Evolutionary conservation across 1,140 invertebrate species (phyloP), one percentile per base, ranked within the genome.

Genomic region (Conus betulinus): DNA sequence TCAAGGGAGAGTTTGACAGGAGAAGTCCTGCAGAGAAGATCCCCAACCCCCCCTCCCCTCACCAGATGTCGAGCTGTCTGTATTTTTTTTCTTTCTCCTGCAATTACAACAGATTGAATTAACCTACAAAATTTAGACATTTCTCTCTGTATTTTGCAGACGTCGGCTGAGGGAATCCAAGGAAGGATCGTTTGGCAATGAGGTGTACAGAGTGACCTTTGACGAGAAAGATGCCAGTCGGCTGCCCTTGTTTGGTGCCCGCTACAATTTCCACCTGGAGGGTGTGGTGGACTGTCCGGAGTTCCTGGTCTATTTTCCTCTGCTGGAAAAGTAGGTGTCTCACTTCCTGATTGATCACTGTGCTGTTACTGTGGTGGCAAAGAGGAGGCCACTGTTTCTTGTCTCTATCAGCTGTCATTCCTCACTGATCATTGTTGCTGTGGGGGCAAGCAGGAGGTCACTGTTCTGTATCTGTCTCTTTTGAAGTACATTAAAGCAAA

Each of bases 271-370:
- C 95, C 97, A 98, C 93, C 95, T 99, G 84, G 98, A 99, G 94
- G 98, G 98, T 76, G 98, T 99, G 23, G 99, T 99, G 0, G 97
- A 99, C 95, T 99, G 99, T 96, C 99, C 99, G 52, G 99, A 99
- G 95, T 99, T 99, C 96, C 96, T 99, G 55, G 98, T 99, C 23
- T 97, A 99, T 95, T 98, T 99, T 95, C 97, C 98, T 52, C 96
- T 97, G 8, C 96, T 99, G 87, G 95, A 97, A 90, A 97, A 98
- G 96, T 97, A 93, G 94, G 95, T 93, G 87, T 53, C 13, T n/a
- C 23, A 27, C 4, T 39, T 60, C 17, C 17, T 27, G 23, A 7
- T 86, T n/a, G 27, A 76, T 23, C 51, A 13, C 52, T 23, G 25
- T 25, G 23, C 82, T 84, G 52, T 60, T 53, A 11, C 11, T 84